These are phyloP conservation scores for Hafferia zeledoni DNA, from an alignment of 2,797 vertebrate genomes.

Conservation along the genomic window DNA sequence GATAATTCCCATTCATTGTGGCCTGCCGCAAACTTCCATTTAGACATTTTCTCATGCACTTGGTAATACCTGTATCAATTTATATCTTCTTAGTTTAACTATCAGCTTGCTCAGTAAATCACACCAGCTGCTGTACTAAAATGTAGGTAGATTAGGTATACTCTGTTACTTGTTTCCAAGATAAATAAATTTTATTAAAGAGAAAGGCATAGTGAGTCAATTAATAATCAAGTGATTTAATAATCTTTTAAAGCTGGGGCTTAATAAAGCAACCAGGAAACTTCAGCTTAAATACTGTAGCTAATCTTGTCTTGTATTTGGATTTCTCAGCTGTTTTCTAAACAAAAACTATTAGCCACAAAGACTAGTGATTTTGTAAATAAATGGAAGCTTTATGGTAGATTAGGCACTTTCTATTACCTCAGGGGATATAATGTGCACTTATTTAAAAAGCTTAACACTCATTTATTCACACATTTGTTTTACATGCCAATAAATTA, in stretches of 20 bases:
- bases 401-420: constrained; percentile 1
- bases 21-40: background rate
- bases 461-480: constrained; percentile 42
- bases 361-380: background rate
- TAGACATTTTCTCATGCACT: background rate
- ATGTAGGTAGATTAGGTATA: background rate
- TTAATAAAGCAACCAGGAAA: background rate
- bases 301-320: background rate
- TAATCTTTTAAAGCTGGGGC: background rate
- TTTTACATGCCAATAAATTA: constrained; percentile 25
- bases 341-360: constrained; percentile 1
- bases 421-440: background rate
- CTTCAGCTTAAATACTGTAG: background rate
- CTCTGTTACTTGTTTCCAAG: background rate
- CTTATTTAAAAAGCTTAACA: constrained; percentile 26
- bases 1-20: background rate
- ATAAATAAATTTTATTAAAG: background rate
- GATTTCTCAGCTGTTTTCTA: background rate
- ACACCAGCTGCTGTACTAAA: background rate
- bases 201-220: background rate
- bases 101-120: background rate
- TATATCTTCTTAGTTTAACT: background rate
- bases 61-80: background rate
- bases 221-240: background rate
- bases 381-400: background rate